Percentiles rank a stretch among this genome's conserved stretches.
Conservation (phyloP, 37 sponge, comb jelly and placozoan species). For the Aphrocallistes beatrix region DNA sequence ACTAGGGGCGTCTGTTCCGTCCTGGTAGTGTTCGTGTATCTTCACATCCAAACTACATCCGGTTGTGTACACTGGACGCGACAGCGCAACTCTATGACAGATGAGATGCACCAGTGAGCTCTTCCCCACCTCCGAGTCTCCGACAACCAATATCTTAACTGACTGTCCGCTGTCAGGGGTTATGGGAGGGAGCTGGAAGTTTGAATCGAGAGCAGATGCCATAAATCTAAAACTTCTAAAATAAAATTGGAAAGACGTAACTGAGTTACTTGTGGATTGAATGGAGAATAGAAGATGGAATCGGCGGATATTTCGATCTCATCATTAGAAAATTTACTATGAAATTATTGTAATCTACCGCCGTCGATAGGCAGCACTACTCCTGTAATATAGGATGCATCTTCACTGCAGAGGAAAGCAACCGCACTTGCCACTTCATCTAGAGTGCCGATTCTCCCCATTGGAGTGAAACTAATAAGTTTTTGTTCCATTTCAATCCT, state of each 20-base stretch:
- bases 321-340: too few relatives aligned
- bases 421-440: constrained; percentile 62
- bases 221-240: too few relatives aligned
- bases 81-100: constrained; percentile 41
- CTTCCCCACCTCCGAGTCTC: constrained; percentile 94
- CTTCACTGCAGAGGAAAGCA: constrained; percentile 53
- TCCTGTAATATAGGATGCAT: constrained; percentile 68
- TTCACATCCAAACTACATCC: constrained; percentile 86
- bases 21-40: constrained; percentile 34
- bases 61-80: constrained; percentile 55
- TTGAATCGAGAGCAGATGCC: background rate
- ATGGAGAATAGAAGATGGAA: too few relatives aligned
- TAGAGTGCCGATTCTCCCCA: constrained; percentile 43
- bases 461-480: constrained; percentile 43
- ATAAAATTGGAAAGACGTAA: too few relatives aligned
- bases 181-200: constrained; percentile 3
- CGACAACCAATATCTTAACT: constrained; percentile 75
- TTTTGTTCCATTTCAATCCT: constrained; percentile 24
- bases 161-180: constrained; percentile 44
- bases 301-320: too few relatives aligned
- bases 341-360: constrained; percentile 35
- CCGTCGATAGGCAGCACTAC: constrained; percentile 52
- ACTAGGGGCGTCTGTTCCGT: constrained; percentile 21
- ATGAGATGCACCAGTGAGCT: constrained; percentile 78
- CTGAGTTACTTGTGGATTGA: too few relatives aligned